phyloP scores from a whole-genome alignment of 2,797 vertebrate species.

The Naso thynnoides region DNA sequence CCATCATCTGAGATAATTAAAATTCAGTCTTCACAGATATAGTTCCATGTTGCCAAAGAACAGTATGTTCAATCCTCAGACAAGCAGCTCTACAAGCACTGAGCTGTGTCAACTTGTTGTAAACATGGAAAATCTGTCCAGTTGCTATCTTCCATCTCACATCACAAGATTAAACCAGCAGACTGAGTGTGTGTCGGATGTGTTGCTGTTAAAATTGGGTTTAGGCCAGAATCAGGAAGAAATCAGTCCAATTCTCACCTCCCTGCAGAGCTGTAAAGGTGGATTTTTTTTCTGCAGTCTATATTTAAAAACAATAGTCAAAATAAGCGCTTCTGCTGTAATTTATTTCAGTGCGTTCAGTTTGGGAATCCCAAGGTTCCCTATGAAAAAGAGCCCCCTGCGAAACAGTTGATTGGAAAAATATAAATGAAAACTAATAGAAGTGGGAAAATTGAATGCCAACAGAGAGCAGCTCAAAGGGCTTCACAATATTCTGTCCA shows the following conservation, averaged over 20 bases:
- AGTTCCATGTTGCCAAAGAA: not conserved
- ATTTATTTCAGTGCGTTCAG: slow-evolving; percentile 35
- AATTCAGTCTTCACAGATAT: not conserved
- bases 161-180: not conserved
- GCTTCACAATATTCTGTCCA: not conserved
- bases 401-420: slow-evolving; percentile 7
- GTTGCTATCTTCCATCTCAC: not conserved
- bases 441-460: slow-evolving; percentile 9
- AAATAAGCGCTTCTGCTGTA: slow-evolving; percentile 15
- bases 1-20: not conserved
- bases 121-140: not conserved
- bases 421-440: slow-evolving; percentile 42
- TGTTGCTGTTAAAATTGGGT: not conserved
- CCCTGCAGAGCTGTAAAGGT: not conserved
- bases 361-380: slow-evolving; percentile 8
- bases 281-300: not conserved
- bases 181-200: not conserved
- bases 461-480: not conserved
- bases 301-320: slow-evolving; percentile 13
- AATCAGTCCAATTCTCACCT: not conserved
- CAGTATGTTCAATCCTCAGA: not conserved
- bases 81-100: not conserved
- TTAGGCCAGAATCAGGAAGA: not conserved
- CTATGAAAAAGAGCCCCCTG: not conserved
- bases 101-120: no score